Conservation (phyloP, 2,797 vertebrate species). For the Danionella dracula region DNA sequence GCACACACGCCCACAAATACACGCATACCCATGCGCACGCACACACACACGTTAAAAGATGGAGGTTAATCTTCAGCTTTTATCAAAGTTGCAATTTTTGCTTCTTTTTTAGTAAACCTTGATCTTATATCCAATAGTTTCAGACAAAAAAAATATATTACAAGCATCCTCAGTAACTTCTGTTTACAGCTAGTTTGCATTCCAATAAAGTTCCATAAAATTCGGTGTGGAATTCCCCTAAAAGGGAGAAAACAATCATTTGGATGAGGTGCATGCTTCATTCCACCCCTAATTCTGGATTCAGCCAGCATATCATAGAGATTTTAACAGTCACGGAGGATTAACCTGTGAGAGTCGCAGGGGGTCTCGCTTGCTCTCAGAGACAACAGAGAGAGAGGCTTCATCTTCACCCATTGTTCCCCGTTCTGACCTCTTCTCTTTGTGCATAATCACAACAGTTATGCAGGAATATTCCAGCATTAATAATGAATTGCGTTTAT, state of each 20-base stretch:
- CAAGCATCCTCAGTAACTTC: too few relatives aligned
- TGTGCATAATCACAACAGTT: slow-evolving; percentile 88
- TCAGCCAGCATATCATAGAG: slow-evolving; percentile 76
- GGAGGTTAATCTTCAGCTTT: too few relatives aligned
- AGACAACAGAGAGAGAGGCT: slow-evolving; percentile 50
- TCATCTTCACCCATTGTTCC: slow-evolving; percentile 40
- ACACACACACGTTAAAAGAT: slow-evolving; percentile 45
- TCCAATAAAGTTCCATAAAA: slow-evolving; percentile 51
- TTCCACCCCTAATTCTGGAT: slow-evolving; percentile 74
- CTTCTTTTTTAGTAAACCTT: slow-evolving; percentile 31
- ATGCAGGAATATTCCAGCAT: slow-evolving; percentile 91
- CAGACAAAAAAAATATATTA: too few relatives aligned
- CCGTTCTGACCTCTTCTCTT: slow-evolving; percentile 84
- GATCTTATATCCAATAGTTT: too few relatives aligned
- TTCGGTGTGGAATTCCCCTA: slow-evolving; percentile 52
- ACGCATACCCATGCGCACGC: not conserved
- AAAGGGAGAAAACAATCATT: slow-evolving; percentile 53
- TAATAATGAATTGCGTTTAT: slow-evolving; percentile 88
- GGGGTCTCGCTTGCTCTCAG: slow-evolving; percentile 76
- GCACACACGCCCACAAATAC: not conserved
- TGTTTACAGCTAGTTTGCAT: slow-evolving; percentile 54
- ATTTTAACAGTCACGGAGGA: slow-evolving; percentile 96
- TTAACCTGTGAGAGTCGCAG: slow-evolving; percentile 80
- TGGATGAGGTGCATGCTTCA: slow-evolving; percentile 65
- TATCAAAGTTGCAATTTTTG: slow-evolving; percentile 22